These are phyloP conservation scores for Bombyx huttoni DNA, from an alignment of 2,888 invertebrate genomes.

Conservation along the genomic window DNA sequence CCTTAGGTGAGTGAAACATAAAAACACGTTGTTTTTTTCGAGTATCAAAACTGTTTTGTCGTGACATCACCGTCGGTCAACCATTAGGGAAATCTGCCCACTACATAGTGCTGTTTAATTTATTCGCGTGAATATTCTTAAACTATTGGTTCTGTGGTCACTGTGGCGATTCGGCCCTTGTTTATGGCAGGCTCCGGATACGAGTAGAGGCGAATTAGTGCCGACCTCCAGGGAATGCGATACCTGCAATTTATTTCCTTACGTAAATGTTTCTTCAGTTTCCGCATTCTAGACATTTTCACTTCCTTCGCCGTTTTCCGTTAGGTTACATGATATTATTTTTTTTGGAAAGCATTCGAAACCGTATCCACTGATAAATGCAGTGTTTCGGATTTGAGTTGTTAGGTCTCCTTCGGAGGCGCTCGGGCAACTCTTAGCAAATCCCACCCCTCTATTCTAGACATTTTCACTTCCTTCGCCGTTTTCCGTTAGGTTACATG, in stretches of 20 bases:
- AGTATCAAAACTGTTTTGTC: constrained; percentile 26
- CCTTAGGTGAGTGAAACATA: too few species aligned
- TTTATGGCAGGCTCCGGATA: constrained; percentile 43
- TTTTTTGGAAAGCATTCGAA: too few species aligned
- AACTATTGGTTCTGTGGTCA: constrained; percentile 68
- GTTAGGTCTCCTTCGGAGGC: too few species aligned
- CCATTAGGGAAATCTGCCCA: constrained; percentile 71
- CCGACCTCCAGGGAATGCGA: constrained; percentile 19
- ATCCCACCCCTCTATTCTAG: too few species aligned
- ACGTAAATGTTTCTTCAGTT: neutral
- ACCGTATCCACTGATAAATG: too few species aligned
- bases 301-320: too few species aligned
- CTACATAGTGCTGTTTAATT: constrained; percentile 61
- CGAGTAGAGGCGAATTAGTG: constrained; percentile 26
- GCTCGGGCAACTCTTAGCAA: too few species aligned
- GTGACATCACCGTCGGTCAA: constrained; percentile 28
- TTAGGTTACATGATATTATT: too few species aligned
- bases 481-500: too few species aligned
- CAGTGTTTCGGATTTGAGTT: too few species aligned
- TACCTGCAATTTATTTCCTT: neutral
- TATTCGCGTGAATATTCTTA: constrained; percentile 70
- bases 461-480: too few species aligned
- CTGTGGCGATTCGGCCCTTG: constrained; percentile 49
- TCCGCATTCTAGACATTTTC: too few species aligned
- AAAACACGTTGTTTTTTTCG: constrained; percentile 2